Conservation (phyloP, 1,140 invertebrate genomes). For the Neodiprion virginianus region DNA sequence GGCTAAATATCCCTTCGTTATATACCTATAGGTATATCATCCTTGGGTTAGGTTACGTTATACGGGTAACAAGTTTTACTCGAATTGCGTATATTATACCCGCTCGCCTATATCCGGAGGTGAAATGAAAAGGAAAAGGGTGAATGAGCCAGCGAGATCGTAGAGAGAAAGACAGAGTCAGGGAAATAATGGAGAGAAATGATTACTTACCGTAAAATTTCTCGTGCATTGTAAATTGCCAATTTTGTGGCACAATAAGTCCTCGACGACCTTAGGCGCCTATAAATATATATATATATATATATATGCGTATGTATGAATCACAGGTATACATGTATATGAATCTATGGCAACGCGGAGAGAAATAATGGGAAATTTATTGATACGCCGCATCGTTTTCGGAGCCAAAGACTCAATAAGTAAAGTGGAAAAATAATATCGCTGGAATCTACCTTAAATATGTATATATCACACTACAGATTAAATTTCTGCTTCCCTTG, state of each 20-base stretch:
- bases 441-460: neutral
- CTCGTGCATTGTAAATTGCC: neutral
- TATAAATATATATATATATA: too few relatives aligned
- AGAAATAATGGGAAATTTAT: constrained; percentile 2
- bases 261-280: neutral
- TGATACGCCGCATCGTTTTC: neutral
- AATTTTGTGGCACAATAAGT: constrained; percentile 5
- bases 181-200: neutral
- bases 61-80: neutral
- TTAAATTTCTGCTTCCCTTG: too few relatives aligned
- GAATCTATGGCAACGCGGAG: neutral
- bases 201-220: constrained; percentile 7
- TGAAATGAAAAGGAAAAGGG: neutral
- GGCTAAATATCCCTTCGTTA: neutral
- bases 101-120: neutral
- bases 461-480: too few relatives aligned
- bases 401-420: neutral
- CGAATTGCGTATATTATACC: neutral
- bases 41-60: neutral
- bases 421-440: neutral
- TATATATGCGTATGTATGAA: too few relatives aligned
- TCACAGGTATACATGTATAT: neutral
- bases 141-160: neutral
- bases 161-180: neutral
- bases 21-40: neutral